Conservation (phyloP, 2,113 vertebrate species). For the Periophthalmus modestus region DNA sequence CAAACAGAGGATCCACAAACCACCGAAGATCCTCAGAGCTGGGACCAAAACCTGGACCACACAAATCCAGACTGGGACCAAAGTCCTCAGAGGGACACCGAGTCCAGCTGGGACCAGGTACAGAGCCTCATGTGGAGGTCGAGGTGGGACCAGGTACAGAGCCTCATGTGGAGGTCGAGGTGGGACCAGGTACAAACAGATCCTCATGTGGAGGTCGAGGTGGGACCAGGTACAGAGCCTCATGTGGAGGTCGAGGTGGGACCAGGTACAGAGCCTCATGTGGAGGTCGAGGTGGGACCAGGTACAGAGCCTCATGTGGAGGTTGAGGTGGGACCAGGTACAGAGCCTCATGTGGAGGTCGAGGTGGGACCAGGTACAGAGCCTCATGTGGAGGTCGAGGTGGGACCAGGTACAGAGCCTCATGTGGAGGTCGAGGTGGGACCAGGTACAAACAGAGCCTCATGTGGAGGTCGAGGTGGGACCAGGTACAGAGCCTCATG, state of each 20-base stretch:
- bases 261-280: no score
- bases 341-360: no score
- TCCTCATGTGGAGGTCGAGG: no score
- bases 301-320: no score
- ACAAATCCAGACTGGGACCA: neutral
- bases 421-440: neutral
- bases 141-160: neutral
- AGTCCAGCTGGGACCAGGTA: neutral
- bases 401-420: slow-evolving; percentile 1
- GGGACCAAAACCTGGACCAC: neutral
- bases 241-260: neutral
- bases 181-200: slow-evolving; percentile 1
- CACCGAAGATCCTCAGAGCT: neutral
- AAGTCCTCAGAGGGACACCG: neutral
- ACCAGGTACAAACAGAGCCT: no score
- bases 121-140: no score
- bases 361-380: neutral
- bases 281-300: neutral
- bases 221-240: slow-evolving; percentile 1
- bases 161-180: no score
- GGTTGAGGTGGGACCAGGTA: slow-evolving; percentile 1
- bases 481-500: no score
- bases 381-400: no score
- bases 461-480: neutral
- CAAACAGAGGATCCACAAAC: neutral